Evolutionary conservation across 2,888 invertebrate species (phyloP), one percentile per base, ranked within the genome.

Genomic region (Drosophila putrida): DNA sequence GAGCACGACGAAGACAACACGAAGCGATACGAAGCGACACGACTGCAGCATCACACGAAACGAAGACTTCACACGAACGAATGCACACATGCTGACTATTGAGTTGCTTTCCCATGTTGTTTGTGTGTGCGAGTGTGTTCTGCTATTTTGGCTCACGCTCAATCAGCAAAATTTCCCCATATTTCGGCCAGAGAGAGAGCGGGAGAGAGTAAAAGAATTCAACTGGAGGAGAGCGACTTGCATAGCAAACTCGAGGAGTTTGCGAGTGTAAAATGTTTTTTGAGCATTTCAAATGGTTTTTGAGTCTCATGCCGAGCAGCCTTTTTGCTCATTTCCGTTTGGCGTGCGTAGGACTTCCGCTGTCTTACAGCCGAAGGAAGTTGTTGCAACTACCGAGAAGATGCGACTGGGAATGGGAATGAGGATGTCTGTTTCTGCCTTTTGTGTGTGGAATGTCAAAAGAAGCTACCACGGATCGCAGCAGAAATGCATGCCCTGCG

Each of bases 301-400:
- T 67, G n/a, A 10, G 4, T 9, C 57, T 70, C 55, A 44, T 36
- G 50, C 53, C 8, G 69, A 11, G 27, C 67, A 43, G 58, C 46
- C 47, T 70, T 72, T 70, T 67, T 64, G 59, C 82, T 83, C 82
- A 81, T 86, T 83, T 83, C 82, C 82, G 83, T 71, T 77, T 54
- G 63, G 46, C 57, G 60, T 73, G 65, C 77, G 50, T 76, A 76
- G 53, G 53, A 77, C 79, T 79, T 86, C 81, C 82, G 81, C 33
- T 67, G 60, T 68, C 68, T 78, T 76, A 63, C 59, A 64, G 73
- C 68, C 75, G 20, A 80, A 82, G 86, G 78, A 85, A 85, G 83
- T 82, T 80, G 83, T 78, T 75, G 75, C 80, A 57, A 68, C 64
- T 55, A 43, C 46, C 59, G 36, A 38, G n/a, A 20, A 49, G 31